Base-by-base conservation (phyloP, 2,797 vertebrate species). In the Pristis pectinata region DNA sequence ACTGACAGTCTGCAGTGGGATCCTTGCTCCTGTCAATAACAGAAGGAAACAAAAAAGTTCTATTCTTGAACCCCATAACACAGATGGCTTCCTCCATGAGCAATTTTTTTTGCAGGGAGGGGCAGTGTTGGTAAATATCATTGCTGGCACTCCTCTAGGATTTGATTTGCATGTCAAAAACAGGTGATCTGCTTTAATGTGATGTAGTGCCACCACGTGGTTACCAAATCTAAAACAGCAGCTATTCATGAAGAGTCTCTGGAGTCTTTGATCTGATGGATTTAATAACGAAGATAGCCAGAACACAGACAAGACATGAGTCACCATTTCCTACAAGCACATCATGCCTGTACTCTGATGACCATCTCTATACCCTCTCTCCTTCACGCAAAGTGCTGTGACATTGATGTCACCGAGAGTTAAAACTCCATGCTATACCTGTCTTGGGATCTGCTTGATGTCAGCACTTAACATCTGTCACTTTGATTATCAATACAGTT, bases 1-100 rank as follows among this genome's bases (percentile, higher is more conserved):
- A 97, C 95, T 97, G 97, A 97, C 97, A 97, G 95, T 96, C 96
- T 97, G 95, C 95, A 95, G 95, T 97, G 96, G 96, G 96, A 96
- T 96, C 97, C 97, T 97, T 97, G 97, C 97, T 97, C 95, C 95
- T 94, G 82, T 96, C 96, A 95, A 95, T 97, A 96, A 95, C 94
- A 94, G 15, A 96, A 96, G 96, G 96, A 96, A 96, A 96, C 96
- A 96, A 96, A 96, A 44, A 96, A 96, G 96, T 97, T 95, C 97
- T 97, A 97, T 96, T 96, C 91, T 83, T 94, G 95, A 95, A 92
- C 95, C 95, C 95, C 95, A 96, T 96, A 96, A 94, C 82, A 95
- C 95, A 96, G 87, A 96, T 97, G 96, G 95, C 94, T 95, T 95
- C 96, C 79, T 95, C 95, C 94, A 95, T 95, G 94, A 96, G 96